Evolutionary conservation across 2,797 vertebrate species (phyloP).

Genomic region (Sylvilagus floridanus): DNA sequence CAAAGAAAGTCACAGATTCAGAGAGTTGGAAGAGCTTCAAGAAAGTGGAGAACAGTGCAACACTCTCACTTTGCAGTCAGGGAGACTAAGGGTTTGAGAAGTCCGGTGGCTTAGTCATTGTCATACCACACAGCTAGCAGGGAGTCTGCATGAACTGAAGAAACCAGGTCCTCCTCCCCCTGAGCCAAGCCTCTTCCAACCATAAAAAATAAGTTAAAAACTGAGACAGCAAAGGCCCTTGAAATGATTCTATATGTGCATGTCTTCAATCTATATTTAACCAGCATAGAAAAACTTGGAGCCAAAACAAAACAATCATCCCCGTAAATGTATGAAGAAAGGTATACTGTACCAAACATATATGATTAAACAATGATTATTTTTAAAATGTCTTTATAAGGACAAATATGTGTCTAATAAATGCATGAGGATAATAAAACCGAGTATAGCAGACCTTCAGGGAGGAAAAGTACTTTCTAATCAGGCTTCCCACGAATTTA

Average conservation of each 20-base stretch:
- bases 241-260: constrained; percentile 17
- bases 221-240: not conserved
- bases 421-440: constrained; percentile 57
- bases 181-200: not conserved
- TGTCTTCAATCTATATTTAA: constrained; percentile 26
- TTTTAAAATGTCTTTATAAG: not conserved
- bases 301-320: constrained; percentile 28
- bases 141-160: not conserved
- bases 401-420: constrained; percentile 38
- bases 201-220: not conserved
- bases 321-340: not conserved
- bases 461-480: constrained; percentile 62
- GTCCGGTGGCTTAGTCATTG: not conserved
- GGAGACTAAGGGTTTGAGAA: not conserved
- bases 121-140: not conserved
- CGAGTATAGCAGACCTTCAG: not conserved
- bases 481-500: constrained; percentile 55
- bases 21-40: not conserved
- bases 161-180: not conserved
- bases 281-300: constrained; percentile 7
- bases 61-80: not conserved
- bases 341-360: not conserved
- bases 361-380: not conserved
- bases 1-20: not conserved
- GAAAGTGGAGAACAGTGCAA: not conserved